Evolutionary conservation across 2,888 invertebrate genomes (phyloP), one percentile per base, ranked within the genome.

Genomic region (Ochropacha duplaris): DNA sequence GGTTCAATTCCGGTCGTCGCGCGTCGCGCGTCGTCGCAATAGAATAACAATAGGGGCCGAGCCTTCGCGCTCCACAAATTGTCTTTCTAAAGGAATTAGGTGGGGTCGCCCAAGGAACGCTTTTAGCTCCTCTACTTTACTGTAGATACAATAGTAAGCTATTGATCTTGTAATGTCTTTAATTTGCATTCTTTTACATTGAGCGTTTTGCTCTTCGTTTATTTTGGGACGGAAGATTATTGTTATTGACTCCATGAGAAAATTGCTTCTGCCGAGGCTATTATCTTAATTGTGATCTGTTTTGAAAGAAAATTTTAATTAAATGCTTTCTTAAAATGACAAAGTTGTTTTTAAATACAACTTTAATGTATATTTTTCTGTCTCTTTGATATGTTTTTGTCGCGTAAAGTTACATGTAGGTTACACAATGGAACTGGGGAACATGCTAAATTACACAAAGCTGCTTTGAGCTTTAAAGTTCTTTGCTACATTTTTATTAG

Each of bases 11-110:
- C 68, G 69, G 55, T 62, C 60, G 73, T 65, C 66, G 73, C 74
- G n/a, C n/a, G n/a, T n/a, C n/a, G n/a, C n/a, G n/a, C 60, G 73
- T 65, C 66, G 73, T 73, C 62, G 65, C 69, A 68, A 62, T 62
- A 59, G 83, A 82, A 83, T 83, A 83, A 81, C 82, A 84, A 85
- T 84, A 56, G 69, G 72, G 69, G 71, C 66, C 67, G 69, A 55
- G 61, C 63, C 44, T 44, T 62, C 68, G 69, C 66, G 66, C 61
- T 66, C 68, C 66, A 68, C 71, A 72, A 69, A 70, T 76, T 78
- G 76, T 72, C 70, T 70, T 60, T 60, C 64, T n/a, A 44, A 44
- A 44, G 61, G 63, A 68, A 66, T 70, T 72, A 65, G 72, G 69
- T 59, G 70, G 69, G 57, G 70, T 71, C 60, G 57, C 68, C 24